phyloP scores from a whole-genome alignment of 1,140 invertebrate species.

The Bactericera cockerelli region DNA sequence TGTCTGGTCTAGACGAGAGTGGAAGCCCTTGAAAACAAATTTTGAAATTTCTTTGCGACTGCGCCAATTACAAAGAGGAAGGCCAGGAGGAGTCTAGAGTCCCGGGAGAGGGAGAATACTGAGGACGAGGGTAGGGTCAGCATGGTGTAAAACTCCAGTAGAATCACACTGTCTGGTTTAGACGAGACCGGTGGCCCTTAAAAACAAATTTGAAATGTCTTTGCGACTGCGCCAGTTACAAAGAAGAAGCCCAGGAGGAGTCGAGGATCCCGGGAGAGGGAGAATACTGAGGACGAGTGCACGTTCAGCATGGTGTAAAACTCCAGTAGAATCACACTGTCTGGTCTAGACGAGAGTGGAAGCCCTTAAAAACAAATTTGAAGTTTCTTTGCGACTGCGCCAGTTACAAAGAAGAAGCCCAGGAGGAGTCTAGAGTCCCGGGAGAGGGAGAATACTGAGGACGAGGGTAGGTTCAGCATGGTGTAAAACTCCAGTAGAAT shows the following conservation, averaged over 20 bases:
- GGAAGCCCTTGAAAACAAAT: too few species aligned
- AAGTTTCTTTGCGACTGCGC: constrained; percentile 24
- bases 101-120: constrained; percentile 16
- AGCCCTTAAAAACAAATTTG: too few species aligned
- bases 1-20: background rate
- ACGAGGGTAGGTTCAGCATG: constrained; percentile 10
- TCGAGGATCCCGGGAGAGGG: constrained; percentile 20
- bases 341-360: background rate
- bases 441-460: constrained; percentile 13
- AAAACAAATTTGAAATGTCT: too few species aligned
- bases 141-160: constrained; percentile 14
- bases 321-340: constrained; percentile 7
- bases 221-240: constrained; percentile 25
- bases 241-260: constrained; percentile 25
- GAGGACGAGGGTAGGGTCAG: constrained; percentile 9
- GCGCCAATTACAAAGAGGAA: constrained; percentile 26
- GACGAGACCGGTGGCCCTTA: too few species aligned
- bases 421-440: constrained; percentile 26
- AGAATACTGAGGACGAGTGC: constrained; percentile 14
- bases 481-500: constrained; percentile 13
- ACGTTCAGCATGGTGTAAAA: constrained; percentile 12
- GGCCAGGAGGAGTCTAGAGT: constrained; percentile 24
- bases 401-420: constrained; percentile 24
- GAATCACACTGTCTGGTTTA: background rate
- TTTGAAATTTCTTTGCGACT: constrained; percentile 21